Evolutionary conservation across 2,888 invertebrate species (phyloP).

Genomic region (Andrena minutula): DNA sequence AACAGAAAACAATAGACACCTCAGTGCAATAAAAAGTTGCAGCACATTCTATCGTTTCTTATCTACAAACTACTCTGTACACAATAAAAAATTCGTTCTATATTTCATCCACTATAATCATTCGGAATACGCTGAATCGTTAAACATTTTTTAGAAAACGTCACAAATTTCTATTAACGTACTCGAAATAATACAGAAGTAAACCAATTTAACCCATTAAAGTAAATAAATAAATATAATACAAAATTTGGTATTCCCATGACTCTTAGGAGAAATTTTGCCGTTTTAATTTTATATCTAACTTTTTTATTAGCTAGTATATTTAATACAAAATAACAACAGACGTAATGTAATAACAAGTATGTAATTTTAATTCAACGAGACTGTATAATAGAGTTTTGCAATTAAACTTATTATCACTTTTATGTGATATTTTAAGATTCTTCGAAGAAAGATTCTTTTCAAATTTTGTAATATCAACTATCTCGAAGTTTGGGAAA

Average conservation of each 20-base stretch:
- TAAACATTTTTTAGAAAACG: not conserved
- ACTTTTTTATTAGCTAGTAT: not conserved
- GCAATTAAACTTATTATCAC: not conserved
- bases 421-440: not conserved
- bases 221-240: not conserved
- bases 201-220: not conserved
- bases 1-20: slow-evolving; percentile 1
- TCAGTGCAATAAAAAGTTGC: not conserved
- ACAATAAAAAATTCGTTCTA: slow-evolving; percentile 5
- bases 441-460: not conserved
- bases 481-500: not conserved
- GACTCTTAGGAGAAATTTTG: no score
- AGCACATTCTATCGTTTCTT: not conserved
- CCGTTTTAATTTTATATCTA: no score
- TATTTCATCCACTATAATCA: slow-evolving; percentile 27
- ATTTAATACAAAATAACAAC: not conserved
- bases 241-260: no score
- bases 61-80: slow-evolving; percentile 34
- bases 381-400: not conserved
- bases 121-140: slow-evolving; percentile 43
- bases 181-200: no score
- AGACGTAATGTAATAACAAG: not conserved
- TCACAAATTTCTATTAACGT: not conserved
- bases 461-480: not conserved
- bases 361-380: not conserved